Evolutionary conservation across 1,140 invertebrate genomes (phyloP), one percentile per base, ranked within the genome.

Genomic region (Galleria mellonella): DNA sequence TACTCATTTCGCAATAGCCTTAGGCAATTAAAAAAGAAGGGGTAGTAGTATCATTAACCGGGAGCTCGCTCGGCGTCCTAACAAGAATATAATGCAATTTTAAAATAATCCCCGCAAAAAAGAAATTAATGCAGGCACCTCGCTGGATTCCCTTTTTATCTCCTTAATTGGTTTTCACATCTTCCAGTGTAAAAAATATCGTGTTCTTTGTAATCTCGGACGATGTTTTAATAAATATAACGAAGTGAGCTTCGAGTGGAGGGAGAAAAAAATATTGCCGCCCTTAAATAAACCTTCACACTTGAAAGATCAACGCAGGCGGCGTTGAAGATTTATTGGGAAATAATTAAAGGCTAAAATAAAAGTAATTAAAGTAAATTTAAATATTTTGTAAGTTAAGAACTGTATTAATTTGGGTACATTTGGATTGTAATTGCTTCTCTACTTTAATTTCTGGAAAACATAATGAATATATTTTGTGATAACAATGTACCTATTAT

Each of bases 181-280:
- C 82, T 85, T 82, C 66, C 72, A 73, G 78, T 85, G 78, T 77
- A 83, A 85, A 83, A 84, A 85, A 85, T 85, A 85, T 85, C 82
- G 71, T 83, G 76, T 37, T 37, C 35, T 37, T 78, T 79, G 73
- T 82, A 83, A 83, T 83, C 79, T 83, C 73, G 72, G 75, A 69
- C 77, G 78, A 82, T 85, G 77, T 85, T 85, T 85, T 85, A 85
- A 83, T 83, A 85, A 85, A 85, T 85, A 83, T 85, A 85, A 85
- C 82, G 77, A 82, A 83, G 78, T 85, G 75, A 78, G 60, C 63
- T 51, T 54, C 42, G 39, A 61, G 70, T 62, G 70, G 61, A 60
- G 29, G 64, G 56, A 72, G 76, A 76, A 83, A 85, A 81, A 42
- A 42, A 42, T 77, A 79, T 81, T 62, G 64, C 71, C 58, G 68